phyloP scores from a whole-genome alignment of 1,140 invertebrate genomes.

The Cotesia typhae region DNA sequence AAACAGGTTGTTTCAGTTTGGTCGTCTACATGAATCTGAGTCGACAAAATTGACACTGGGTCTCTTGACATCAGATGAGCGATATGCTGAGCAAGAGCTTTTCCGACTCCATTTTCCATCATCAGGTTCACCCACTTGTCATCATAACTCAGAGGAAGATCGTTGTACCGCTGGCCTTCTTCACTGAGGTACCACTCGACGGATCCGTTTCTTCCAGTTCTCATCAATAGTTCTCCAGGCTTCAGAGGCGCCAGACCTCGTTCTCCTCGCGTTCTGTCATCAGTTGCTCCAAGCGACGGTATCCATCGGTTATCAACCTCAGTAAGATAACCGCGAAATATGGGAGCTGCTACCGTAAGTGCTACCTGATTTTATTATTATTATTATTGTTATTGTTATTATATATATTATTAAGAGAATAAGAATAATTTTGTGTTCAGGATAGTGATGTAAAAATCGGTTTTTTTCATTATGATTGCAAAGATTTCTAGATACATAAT shows the following conservation, averaged over 20 bases:
- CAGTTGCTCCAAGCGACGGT: slow-evolving; percentile 86
- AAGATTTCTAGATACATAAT: no score
- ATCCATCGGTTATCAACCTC: slow-evolving; percentile 98
- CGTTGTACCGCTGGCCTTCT: slow-evolving; percentile 88
- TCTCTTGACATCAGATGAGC: slow-evolving; percentile 98
- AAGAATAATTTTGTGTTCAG: no score
- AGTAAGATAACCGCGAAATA: slow-evolving; percentile 91
- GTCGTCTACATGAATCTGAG: slow-evolving; percentile 96
- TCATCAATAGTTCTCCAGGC: slow-evolving; percentile 84
- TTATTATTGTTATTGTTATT: slow-evolving; percentile 43
- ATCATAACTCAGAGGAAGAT: slow-evolving; percentile 89
- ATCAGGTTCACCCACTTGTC: slow-evolving; percentile 83
- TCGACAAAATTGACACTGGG: slow-evolving; percentile 94
- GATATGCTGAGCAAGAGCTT: slow-evolving; percentile 90
- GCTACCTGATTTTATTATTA: slow-evolving; percentile 76
- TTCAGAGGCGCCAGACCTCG: slow-evolving; percentile 82
- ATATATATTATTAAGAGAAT: not conserved
- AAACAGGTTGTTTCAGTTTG: slow-evolving; percentile 96
- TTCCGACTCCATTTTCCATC: slow-evolving; percentile 87
- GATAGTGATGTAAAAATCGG: no score
- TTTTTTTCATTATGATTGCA: no score
- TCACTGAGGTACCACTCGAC: slow-evolving; percentile 96
- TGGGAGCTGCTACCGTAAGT: slow-evolving; percentile 93
- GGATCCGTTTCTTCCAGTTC: slow-evolving; percentile 97
- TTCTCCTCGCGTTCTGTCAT: slow-evolving; percentile 95